phyloP scores from a whole-genome alignment of 2,888 invertebrate species.

The Loripinus fragilis region DNA sequence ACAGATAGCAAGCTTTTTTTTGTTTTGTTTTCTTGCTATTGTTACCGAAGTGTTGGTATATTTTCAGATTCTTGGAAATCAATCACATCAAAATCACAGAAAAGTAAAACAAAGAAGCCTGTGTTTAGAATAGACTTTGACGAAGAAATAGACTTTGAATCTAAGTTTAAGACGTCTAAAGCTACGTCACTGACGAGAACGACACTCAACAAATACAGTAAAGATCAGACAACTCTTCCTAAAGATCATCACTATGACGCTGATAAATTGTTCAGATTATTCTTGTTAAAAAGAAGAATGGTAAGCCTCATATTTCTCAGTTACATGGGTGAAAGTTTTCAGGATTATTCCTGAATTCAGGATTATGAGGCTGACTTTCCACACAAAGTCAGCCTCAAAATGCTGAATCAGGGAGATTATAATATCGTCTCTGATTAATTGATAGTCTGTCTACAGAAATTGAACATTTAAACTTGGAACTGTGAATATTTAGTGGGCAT shows the following conservation, averaged over 20 bases:
- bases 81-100: slow-evolving; percentile 52
- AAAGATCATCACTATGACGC: slow-evolving; percentile 80
- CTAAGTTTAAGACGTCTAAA: slow-evolving; percentile 71
- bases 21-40: too few species aligned
- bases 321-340: too few species aligned
- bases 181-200: slow-evolving; percentile 76
- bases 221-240: slow-evolving; percentile 77
- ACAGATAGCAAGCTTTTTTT: too few species aligned
- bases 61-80: slow-evolving; percentile 45
- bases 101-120: slow-evolving; percentile 68
- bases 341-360: too few species aligned
- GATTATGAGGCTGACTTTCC: too few species aligned
- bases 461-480: too few species aligned
- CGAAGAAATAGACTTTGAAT: slow-evolving; percentile 75
- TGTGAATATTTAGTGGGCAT: too few species aligned
- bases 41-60: too few species aligned
- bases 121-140: slow-evolving; percentile 79
- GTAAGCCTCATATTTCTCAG: slow-evolving; percentile 62
- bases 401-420: too few species aligned
- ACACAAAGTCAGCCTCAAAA: too few species aligned
- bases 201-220: slow-evolving; percentile 79
- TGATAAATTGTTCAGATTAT: slow-evolving; percentile 76
- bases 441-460: too few species aligned
- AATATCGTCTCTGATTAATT: too few species aligned
- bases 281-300: slow-evolving; percentile 74